These are phyloP conservation scores for Zele albiditarsus DNA, from an alignment of 2,888 invertebrate genomes.

Conservation along the genomic window DNA sequence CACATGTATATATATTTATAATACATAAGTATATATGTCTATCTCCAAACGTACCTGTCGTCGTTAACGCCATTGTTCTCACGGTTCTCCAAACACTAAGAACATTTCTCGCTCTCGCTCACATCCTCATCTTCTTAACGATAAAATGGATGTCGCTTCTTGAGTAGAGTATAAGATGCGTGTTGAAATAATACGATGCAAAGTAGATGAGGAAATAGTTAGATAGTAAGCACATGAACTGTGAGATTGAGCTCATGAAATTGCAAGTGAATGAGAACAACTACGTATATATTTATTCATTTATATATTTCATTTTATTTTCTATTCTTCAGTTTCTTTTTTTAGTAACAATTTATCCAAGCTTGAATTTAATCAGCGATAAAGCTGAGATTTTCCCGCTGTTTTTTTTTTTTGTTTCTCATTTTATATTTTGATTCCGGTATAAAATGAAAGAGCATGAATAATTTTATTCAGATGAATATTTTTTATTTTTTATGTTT, in stretches of 20 bases:
- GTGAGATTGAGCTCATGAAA: conserved; percentile 32
- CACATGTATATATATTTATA: too few species aligned
- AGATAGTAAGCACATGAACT: neutral
- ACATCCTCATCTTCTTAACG: conserved; percentile 10
- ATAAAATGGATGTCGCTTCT: conserved; percentile 52
- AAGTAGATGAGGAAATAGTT: conserved; percentile 47
- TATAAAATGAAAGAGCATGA: too few species aligned
- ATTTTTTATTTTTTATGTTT: too few species aligned
- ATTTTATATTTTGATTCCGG: too few species aligned
- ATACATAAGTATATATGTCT: neutral
- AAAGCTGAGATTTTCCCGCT: neutral
- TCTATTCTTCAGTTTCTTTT: neutral
- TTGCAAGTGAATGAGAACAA: conserved; percentile 41
- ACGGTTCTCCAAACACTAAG: conserved; percentile 51
- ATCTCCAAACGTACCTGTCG: conserved; percentile 48
- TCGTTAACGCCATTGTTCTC: conserved; percentile 59
- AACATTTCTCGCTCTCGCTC: conserved; percentile 15
- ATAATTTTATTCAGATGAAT: too few species aligned
- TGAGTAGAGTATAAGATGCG: conserved; percentile 45
- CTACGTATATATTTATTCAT: neutral
- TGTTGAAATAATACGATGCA: conserved; percentile 60
- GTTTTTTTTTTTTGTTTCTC: too few species aligned
- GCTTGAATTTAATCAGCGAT: conserved; percentile 37
- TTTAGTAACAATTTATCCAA: neutral
- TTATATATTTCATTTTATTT: neutral